Conservation (phyloP, 1,140 invertebrate genomes). For the Brachionus rotundiformis region DNA sequence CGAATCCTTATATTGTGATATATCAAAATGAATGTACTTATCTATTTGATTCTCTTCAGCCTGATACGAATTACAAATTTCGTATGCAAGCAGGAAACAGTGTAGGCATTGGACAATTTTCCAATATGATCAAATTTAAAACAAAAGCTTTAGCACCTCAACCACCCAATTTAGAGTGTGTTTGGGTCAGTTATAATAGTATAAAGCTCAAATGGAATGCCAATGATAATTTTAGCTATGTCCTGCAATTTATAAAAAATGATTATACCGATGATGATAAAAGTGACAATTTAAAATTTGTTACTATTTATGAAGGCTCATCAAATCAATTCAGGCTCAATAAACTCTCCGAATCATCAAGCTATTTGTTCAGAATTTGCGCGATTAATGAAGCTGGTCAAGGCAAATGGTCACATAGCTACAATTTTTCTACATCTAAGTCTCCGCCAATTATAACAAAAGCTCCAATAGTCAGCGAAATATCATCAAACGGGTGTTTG, state of each 20-base stretch:
- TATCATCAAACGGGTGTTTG: not conserved
- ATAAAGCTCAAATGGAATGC: conserved; percentile 77
- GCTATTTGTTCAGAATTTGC: conserved; percentile 78
- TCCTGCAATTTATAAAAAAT: conserved; percentile 34
- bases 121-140: conserved; percentile 70
- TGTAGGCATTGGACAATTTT: conserved; percentile 78
- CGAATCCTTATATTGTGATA: not conserved
- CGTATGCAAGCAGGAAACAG: conserved; percentile 78
- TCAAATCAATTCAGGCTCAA: conserved; percentile 76
- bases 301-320: conserved; percentile 73
- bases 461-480: conserved; percentile 62
- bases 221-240: not conserved
- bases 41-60: conserved; percentile 56
- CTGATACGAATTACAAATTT: conserved; percentile 66
- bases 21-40: conserved; percentile 50
- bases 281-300: not conserved
- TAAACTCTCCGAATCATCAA: conserved; percentile 75
- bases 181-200: conserved; percentile 74
- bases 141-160: conserved; percentile 76
- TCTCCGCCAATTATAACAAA: conserved; percentile 77
- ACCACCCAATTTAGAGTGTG: conserved; percentile 74
- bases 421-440: conserved; percentile 72
- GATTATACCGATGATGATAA: not conserved
- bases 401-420: conserved; percentile 74
- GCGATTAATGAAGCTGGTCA: conserved; percentile 79